Evolutionary conservation across 2,888 invertebrate species (phyloP), one percentile per base, ranked within the genome.

Genomic region (Acanthosepion pharaonis): DNA sequence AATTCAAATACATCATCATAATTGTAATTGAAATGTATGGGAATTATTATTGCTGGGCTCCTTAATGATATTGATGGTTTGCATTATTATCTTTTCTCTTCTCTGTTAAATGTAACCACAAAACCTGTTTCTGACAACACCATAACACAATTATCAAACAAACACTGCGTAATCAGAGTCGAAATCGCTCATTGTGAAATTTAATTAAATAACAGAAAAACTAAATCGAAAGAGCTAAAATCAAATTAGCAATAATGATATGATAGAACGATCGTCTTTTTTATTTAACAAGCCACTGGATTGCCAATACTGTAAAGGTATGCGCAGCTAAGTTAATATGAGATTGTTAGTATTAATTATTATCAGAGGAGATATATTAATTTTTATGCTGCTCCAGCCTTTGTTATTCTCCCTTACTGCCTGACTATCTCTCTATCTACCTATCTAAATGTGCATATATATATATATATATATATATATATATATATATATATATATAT

Each of bases 101-200:
- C 15, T 78, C 78, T 33, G n/a, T n/a, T 78, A 11, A 15, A n/a
- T 23, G 78, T 78, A 78, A 78, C 78, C 78, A 78, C 78, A n/a
- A 78, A 78, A 78, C 78, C 78, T 11, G 78, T 6, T n/a, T 78
- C 78, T 78, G 78, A 33, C 78, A 78, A 3, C 11, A 33, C n/a
- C 33, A 78, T 78, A 78, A 78, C 78, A 33, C 78, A 78, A 78
- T 78, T 78, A 78, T 9, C 78, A 78, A 78, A n/a, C 78, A 78
- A 78, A n/a, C n/a, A 78, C 78, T 78, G 78, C 8, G 78, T 78
- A 78, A 78, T 78, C 78, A 78, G 78, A 78, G 78, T 1, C 78
- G 78, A 78, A 78, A 78, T n/a, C 78, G 78, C 78, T n/a, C 78
- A 78, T 78, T 78, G 78, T 78, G 78, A 78, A 78, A n/a, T 78